These are phyloP conservation scores for Sylvilagus bachmani DNA, from an alignment of 2,113 vertebrate genomes.

Conservation along the genomic window DNA sequence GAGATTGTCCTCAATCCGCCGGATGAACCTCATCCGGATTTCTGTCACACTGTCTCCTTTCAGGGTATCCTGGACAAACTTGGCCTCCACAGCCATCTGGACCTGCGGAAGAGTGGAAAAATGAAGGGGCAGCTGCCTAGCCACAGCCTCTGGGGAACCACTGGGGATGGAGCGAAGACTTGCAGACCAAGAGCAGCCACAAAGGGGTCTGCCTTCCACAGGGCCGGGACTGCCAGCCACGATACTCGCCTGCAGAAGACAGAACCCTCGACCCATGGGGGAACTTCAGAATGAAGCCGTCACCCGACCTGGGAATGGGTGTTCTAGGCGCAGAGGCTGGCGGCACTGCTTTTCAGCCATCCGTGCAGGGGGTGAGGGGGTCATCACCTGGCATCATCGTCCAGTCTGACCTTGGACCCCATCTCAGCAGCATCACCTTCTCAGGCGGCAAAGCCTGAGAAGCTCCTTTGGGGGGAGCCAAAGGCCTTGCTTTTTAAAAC, in stretches of 20 bases:
- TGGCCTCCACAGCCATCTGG: constrained; percentile 99
- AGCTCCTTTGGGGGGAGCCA: too few species aligned
- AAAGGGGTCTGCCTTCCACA: neutral
- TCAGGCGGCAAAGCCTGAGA: neutral
- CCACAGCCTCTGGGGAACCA: neutral
- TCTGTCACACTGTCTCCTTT: constrained; percentile 98
- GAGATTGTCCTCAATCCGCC: constrained; percentile 98
- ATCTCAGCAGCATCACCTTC: neutral
- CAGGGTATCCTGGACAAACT: constrained; percentile 96
- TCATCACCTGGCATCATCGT: rapidly evolving
- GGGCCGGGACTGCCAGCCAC: neutral
- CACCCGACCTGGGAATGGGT: neutral
- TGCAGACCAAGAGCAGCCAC: neutral
- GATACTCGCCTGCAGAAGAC: neutral
- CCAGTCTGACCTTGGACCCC: neutral
- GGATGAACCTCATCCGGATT: constrained; percentile 99
- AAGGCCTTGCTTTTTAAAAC: neutral
- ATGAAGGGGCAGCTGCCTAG: constrained; percentile 14
- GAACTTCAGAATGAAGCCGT: neutral
- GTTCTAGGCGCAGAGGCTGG: neutral
- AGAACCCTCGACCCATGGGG: neutral
- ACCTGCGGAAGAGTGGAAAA: constrained; percentile 88
- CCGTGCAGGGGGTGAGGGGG: neutral
- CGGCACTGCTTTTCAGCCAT: neutral
- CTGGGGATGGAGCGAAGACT: neutral